Evolutionary conservation across 2,888 invertebrate species (phyloP).

Genomic region (Acronicta psi): DNA sequence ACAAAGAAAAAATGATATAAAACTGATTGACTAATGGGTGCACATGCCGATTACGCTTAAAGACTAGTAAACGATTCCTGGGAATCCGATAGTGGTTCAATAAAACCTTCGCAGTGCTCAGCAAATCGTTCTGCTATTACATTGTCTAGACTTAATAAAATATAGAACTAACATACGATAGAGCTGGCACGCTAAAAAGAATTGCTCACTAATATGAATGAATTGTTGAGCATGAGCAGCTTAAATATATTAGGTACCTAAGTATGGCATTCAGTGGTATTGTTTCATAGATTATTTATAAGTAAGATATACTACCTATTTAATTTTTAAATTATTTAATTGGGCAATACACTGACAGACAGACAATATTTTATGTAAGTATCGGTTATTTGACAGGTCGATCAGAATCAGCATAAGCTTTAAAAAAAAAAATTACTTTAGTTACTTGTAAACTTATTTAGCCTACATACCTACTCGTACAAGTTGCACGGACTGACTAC

Average conservation of each 20-base stretch:
- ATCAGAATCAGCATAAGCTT: no score
- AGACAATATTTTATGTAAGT: background rate
- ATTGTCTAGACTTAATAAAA: conserved; percentile 74
- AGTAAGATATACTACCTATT: no score
- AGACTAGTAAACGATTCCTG: conserved; percentile 60
- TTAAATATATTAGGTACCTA: no score
- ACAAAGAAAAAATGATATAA: conserved; percentile 28
- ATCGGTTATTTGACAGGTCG: background rate
- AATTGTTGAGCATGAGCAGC: background rate
- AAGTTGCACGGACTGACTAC: background rate
- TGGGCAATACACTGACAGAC: no score
- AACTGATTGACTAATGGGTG: conserved; percentile 55
- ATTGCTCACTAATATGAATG: background rate
- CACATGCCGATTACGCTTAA: conserved; percentile 53
- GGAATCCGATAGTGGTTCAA: conserved; percentile 68
- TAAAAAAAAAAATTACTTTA: no score
- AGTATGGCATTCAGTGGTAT: no score
- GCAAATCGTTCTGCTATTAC: conserved; percentile 70
- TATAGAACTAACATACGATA: conserved; percentile 60
- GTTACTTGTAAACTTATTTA: background rate
- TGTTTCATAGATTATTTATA: no score
- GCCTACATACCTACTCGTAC: no score
- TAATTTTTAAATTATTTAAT: no score
- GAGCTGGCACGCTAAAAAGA: conserved; percentile 46
- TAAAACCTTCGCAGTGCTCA: conserved; percentile 65